Percentiles rank a stretch among this genome's conserved stretches.
phyloP scores from a whole-genome alignment of 2,888 invertebrate species.

The Meteorus colon region DNA sequence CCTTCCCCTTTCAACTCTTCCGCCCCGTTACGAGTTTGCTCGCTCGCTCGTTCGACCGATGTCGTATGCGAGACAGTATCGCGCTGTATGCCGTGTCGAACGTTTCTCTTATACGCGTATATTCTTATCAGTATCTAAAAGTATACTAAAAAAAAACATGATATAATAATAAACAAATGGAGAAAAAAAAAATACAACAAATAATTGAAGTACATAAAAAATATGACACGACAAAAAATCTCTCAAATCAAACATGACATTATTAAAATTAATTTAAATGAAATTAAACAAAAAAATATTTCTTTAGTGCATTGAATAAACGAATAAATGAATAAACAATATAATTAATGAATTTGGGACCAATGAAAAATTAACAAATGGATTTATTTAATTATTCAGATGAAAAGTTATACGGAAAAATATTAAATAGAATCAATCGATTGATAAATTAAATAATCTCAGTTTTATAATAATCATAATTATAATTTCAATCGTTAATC shows the following conservation, averaged over 20 bases:
- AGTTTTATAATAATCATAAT: background rate
- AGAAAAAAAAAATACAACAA: background rate
- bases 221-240: background rate
- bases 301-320: too few species aligned
- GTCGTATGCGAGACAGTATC: constrained; percentile 54
- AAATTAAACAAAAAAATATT: background rate
- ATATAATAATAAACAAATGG: background rate
- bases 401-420: background rate
- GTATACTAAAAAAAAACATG: background rate
- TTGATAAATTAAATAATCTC: background rate
- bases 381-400: too few species aligned
- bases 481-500: background rate
- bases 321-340: too few species aligned
- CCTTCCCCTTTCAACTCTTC: background rate
- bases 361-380: too few species aligned
- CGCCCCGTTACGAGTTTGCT: background rate
- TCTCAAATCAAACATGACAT: background rate
- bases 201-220: background rate
- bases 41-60: constrained; percentile 15
- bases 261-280: background rate
- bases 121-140: background rate
- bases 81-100: constrained; percentile 53
- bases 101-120: constrained; percentile 40
- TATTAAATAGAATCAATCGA: background rate
- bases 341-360: too few species aligned